Percentiles rank a stretch among this genome's conserved stretches.
These are phyloP conservation scores for Sarcophaga peregrina DNA, from an alignment of 1,140 invertebrate species.

Conservation along the genomic window DNA sequence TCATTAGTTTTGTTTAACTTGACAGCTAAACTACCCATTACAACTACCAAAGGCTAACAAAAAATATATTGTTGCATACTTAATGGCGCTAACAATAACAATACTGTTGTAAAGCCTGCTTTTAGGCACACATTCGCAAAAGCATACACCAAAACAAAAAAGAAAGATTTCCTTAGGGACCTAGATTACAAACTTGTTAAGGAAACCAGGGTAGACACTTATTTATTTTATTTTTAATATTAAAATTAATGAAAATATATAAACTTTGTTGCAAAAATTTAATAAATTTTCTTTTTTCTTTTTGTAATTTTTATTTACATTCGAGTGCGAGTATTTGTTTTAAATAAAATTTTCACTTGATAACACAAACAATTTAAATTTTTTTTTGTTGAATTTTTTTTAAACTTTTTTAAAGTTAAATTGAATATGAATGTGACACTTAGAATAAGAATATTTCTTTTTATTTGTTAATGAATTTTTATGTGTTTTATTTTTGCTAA, in stretches of 20 bases:
- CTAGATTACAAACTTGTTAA: background rate
- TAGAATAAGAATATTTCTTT: too few species aligned
- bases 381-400: too few species aligned
- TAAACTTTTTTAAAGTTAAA: too few species aligned
- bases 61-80: background rate
- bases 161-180: background rate
- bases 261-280: background rate
- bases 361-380: too few species aligned
- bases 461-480: background rate
- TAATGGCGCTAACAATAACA: background rate
- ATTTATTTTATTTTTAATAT: background rate
- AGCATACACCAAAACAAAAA: background rate
- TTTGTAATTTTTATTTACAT: conserved; percentile 56
- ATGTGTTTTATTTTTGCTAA: conserved; percentile 16
- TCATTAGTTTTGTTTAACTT: too few species aligned
- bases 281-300: background rate
- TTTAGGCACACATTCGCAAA: background rate
- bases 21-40: too few species aligned
- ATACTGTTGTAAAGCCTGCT: background rate
- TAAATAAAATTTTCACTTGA: background rate
- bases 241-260: conserved; percentile 24
- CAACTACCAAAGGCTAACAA: background rate
- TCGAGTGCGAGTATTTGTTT: conserved; percentile 62
- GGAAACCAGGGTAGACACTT: background rate
- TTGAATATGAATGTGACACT: too few species aligned